Evolutionary conservation across 2,888 invertebrate species (phyloP).

Genomic region (Trichacis sp.): DNA sequence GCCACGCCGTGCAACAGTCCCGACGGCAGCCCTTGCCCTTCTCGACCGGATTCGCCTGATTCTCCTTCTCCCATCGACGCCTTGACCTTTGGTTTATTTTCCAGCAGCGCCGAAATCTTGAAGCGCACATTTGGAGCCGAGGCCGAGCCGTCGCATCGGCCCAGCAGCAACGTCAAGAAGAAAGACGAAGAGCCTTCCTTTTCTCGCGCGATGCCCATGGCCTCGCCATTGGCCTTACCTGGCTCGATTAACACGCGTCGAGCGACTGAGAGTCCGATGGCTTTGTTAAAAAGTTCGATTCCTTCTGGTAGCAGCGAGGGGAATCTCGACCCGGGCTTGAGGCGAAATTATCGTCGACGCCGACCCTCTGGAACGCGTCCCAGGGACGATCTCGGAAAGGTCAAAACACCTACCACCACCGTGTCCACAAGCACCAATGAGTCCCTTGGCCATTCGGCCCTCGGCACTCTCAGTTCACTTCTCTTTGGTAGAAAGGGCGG

Average conservation of each 20-base stretch:
- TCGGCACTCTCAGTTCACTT: slow-evolving; percentile 83
- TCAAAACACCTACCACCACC: slow-evolving; percentile 51
- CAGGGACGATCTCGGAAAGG: slow-evolving; percentile 75
- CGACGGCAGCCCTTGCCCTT: slow-evolving; percentile 74
- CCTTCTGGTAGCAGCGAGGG: slow-evolving; percentile 66
- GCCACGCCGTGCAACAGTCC: slow-evolving; percentile 92
- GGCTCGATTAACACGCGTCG: slow-evolving; percentile 75
- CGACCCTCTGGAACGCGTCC: slow-evolving; percentile 70
- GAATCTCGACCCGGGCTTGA: slow-evolving; percentile 54
- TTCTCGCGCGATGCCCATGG: too few species aligned
- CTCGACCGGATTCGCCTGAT: slow-evolving; percentile 73
- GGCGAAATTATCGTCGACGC: too few species aligned
- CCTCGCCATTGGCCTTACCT: slow-evolving; percentile 75
- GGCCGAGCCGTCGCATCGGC: slow-evolving; percentile 38
- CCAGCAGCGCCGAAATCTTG: slow-evolving; percentile 77
- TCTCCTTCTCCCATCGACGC: slow-evolving; percentile 71
- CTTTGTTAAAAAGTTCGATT: slow-evolving; percentile 75
- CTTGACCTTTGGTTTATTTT: slow-evolving; percentile 71
- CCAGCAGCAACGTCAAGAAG: not conserved
- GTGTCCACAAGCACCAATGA: slow-evolving; percentile 57
- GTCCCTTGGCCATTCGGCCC: slow-evolving; percentile 70
- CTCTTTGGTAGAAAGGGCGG: slow-evolving; percentile 90
- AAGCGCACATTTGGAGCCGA: slow-evolving; percentile 75
- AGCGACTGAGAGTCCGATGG: slow-evolving; percentile 81
- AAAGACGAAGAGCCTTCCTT: not conserved